Evolutionary conservation across 2,797 vertebrate species (phyloP).

Genomic region (Ataeniobius toweri): DNA sequence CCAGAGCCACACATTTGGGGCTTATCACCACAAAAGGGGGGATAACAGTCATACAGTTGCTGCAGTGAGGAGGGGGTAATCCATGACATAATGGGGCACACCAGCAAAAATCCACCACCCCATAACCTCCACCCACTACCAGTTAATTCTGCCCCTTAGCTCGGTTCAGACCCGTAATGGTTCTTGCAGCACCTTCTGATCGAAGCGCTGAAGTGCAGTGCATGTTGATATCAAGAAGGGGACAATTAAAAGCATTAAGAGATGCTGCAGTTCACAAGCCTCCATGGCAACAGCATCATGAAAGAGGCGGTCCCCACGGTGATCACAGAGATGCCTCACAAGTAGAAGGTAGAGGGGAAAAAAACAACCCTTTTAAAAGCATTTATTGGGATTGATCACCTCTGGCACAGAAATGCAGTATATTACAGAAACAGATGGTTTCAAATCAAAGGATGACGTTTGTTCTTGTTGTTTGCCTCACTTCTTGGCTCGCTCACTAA

Average conservation of each 20-base stretch:
- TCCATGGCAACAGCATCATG: slow-evolving; percentile 81
- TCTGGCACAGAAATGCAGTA: not conserved
- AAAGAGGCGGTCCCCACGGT: slow-evolving; percentile 79
- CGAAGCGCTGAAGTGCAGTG: not conserved
- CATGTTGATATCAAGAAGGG: slow-evolving; percentile 63
- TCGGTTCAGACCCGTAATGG: slow-evolving; percentile 20
- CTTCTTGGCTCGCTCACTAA: slow-evolving; percentile 37
- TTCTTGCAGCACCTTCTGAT: slow-evolving; percentile 12
- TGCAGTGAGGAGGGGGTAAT: slow-evolving; percentile 70
- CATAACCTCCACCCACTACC: slow-evolving; percentile 44
- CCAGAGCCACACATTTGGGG: slow-evolving; percentile 63
- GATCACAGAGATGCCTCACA: slow-evolving; percentile 65
- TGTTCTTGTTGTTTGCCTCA: slow-evolving; percentile 17
- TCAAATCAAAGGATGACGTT: slow-evolving; percentile 18
- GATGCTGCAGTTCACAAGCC: slow-evolving; percentile 69
- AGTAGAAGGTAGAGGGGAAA: slow-evolving; percentile 54
- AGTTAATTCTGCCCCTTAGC: slow-evolving; percentile 67
- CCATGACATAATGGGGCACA: slow-evolving; percentile 71
- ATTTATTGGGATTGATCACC: slow-evolving; percentile 1
- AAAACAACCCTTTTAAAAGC: slow-evolving; percentile 16
- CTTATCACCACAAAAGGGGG: slow-evolving; percentile 80
- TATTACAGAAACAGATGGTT: slow-evolving; percentile 9
- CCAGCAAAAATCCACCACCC: slow-evolving; percentile 18
- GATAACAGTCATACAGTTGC: slow-evolving; percentile 74
- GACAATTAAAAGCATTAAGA: slow-evolving; percentile 57